Evolutionary conservation across 2,113 vertebrate species (phyloP).

Genomic region (Oenanthe oenanthe): DNA sequence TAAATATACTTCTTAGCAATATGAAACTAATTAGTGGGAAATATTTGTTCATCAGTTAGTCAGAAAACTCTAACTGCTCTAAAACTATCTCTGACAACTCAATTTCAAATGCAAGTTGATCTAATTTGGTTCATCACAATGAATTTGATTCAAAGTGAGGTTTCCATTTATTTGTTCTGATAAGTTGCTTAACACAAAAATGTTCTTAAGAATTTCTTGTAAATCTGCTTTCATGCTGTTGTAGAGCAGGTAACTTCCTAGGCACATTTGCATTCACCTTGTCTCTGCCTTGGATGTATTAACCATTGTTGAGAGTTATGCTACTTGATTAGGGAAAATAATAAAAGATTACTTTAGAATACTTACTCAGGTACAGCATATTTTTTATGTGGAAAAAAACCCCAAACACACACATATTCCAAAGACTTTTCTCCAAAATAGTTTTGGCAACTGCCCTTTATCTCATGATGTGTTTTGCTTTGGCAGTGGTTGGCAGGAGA

Average conservation of each 20-base stretch:
- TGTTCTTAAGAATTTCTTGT: background rate
- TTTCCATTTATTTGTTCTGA: background rate
- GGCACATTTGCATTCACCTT: background rate
- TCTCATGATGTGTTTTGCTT: background rate
- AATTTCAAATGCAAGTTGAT: background rate
- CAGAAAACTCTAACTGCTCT: background rate
- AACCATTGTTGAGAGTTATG: background rate
- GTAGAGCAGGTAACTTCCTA: background rate
- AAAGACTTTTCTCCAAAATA: background rate
- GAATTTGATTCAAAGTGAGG: background rate
- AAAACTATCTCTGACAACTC: background rate
- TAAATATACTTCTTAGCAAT: background rate
- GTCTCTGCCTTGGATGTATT: background rate
- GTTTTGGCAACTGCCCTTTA: background rate
- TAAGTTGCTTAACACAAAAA: background rate
- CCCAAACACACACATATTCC: background rate
- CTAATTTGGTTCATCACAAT: background rate
- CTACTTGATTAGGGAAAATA: background rate
- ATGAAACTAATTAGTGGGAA: background rate
- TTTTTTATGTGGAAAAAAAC: background rate
- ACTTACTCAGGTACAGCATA: background rate
- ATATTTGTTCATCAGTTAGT: background rate
- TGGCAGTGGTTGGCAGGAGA: background rate
- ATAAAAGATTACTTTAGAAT: background rate
- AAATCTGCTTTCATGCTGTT: background rate